Percentiles rank a stretch among this genome's conserved stretches.
phyloP scores from a whole-genome alignment of 1,140 invertebrate species.

The Aphidius ervi region DNA sequence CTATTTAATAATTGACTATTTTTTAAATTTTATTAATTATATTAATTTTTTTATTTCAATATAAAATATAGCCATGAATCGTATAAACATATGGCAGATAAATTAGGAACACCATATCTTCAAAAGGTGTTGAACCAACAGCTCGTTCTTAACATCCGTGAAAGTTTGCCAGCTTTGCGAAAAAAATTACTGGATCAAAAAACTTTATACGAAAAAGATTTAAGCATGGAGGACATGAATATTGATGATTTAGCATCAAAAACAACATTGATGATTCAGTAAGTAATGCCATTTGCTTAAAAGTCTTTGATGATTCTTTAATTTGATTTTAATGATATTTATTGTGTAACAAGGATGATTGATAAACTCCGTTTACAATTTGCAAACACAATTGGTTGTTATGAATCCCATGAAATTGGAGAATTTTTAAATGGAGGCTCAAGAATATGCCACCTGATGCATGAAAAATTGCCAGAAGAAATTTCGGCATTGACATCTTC shows the following conservation, averaged over 20 bases:
- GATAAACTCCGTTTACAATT: neutral
- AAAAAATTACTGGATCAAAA: constrained; percentile 96
- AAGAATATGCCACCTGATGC: no score
- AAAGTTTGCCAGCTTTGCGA: constrained; percentile 90
- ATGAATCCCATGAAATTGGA: no score
- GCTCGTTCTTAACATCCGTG: constrained; percentile 83
- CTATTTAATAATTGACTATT: neutral
- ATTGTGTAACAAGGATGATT: neutral
- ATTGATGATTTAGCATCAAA: constrained; percentile 98
- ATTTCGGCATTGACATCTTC: no score
- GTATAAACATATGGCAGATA: constrained; percentile 93
- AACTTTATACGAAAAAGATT: constrained; percentile 88
- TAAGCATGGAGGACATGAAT: constrained; percentile 97
- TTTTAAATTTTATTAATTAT: neutral
- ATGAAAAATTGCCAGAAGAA: no score
- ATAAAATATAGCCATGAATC: constrained; percentile 70
- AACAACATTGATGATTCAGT: constrained; percentile 99
- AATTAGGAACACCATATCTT: constrained; percentile 94
- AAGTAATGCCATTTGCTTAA: constrained; percentile 46
- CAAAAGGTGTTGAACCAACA: constrained; percentile 98
- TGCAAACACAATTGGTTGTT: neutral
- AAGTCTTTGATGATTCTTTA: no score
- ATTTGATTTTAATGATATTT: constrained; percentile 22
- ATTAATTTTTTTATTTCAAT: constrained; percentile 1
- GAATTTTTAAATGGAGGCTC: no score